These are phyloP conservation scores for Drosophila pseudoananassae DNA, from an alignment of 1,140 invertebrate species.

Conservation along the genomic window DNA sequence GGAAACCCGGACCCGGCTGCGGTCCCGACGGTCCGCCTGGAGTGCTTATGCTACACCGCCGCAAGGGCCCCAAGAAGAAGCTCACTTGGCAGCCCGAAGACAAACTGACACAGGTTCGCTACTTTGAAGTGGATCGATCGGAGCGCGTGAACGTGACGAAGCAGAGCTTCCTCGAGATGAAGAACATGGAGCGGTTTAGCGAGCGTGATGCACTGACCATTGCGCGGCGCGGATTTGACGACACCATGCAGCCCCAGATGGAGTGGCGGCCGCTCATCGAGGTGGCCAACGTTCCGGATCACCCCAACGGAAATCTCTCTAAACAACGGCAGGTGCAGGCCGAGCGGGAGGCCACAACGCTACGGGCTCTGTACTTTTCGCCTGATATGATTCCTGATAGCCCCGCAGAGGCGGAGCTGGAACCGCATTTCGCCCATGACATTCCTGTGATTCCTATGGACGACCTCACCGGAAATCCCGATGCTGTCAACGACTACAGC, in stretches of 20 bases:
- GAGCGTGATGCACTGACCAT: conserved; percentile 93
- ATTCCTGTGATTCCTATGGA: conserved; percentile 94
- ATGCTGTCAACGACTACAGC: conserved; percentile 91
- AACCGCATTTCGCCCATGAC: conserved; percentile 90
- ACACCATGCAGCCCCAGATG: conserved; percentile 91
- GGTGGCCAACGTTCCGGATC: conserved; percentile 87
- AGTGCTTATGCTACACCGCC: conserved; percentile 74
- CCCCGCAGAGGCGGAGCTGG: conserved; percentile 93
- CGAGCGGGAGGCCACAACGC: conserved; percentile 91
- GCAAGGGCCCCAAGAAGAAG: conserved; percentile 91
- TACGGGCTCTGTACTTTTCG: conserved; percentile 94
- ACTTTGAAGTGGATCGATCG: conserved; percentile 96
- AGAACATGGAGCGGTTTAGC: conserved; percentile 93
- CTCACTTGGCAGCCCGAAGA: conserved; percentile 93
- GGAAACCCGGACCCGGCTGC: conserved; percentile 78
- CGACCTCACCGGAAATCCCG: conserved; percentile 92
- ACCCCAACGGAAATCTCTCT: conserved; percentile 90
- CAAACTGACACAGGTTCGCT: conserved; percentile 92
- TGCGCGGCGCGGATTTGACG: conserved; percentile 90
- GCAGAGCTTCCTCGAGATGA: conserved; percentile 94
- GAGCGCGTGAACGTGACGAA: conserved; percentile 97
- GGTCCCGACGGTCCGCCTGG: conserved; percentile 82
- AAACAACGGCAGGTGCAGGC: conserved; percentile 94
- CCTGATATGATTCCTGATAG: conserved; percentile 94
- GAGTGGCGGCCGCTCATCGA: conserved; percentile 89